phyloP scores from a whole-genome alignment of 2,797 vertebrate species.

The Takifugu ocellatus region DNA sequence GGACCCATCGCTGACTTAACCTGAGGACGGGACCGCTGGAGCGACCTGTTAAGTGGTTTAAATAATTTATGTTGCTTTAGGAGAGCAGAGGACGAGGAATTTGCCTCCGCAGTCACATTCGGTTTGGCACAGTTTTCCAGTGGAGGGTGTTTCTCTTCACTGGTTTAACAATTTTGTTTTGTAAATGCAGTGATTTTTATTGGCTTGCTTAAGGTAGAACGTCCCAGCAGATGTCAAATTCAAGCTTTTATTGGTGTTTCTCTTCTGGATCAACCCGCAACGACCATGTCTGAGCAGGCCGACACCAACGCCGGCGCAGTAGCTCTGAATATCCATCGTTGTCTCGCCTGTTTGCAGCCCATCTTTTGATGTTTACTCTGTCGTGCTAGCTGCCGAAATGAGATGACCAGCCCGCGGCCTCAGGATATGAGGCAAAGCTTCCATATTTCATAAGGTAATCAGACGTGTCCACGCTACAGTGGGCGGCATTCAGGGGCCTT shows the following conservation, averaged over 20 bases:
- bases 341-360: neutral
- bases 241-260: conserved; percentile 29
- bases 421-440: conserved; percentile 27
- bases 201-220: neutral
- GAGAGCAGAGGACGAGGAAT: conserved; percentile 52
- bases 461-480: conserved; percentile 48
- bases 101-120: conserved; percentile 31
- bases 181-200: conserved; percentile 9
- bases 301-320: neutral
- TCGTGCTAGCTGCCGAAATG: conserved; percentile 41
- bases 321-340: neutral
- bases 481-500: conserved; percentile 47
- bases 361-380: conserved; percentile 41
- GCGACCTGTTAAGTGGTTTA: conserved; percentile 62
- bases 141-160: conserved; percentile 7
- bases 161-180: conserved; percentile 6
- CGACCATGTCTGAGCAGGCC: neutral
- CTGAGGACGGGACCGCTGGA: conserved; percentile 30
- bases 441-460: conserved; percentile 64
- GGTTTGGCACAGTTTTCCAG: conserved; percentile 29
- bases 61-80: conserved; percentile 66
- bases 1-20: conserved; percentile 38
- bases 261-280: conserved; percentile 21
- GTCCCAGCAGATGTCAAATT: conserved; percentile 22
- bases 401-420: conserved; percentile 36